Percentiles rank a stretch among this genome's conserved stretches.
phyloP scores from a whole-genome alignment of 2,888 invertebrate genomes.

The Drosophila multiciliata region DNA sequence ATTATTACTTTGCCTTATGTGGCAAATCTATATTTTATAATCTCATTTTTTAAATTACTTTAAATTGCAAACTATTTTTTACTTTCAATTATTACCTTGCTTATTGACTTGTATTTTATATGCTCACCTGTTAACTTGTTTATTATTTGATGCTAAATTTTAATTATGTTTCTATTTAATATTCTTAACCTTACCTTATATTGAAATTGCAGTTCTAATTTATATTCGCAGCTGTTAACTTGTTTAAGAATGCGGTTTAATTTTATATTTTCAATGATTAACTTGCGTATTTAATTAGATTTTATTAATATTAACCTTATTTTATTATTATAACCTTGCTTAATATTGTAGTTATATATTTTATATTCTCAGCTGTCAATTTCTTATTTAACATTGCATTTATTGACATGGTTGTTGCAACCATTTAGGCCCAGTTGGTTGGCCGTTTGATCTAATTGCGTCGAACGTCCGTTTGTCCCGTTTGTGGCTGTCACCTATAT shows the following conservation, averaged over 20 bases:
- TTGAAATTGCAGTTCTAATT: not conserved
- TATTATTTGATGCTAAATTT: not conserved
- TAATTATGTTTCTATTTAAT: not conserved
- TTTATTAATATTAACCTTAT: too few relatives aligned
- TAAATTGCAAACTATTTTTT: too few relatives aligned
- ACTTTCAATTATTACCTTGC: not conserved
- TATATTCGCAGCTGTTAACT: not conserved
- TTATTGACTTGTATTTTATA: not conserved
- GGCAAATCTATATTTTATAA: too few relatives aligned
- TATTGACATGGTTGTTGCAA: constrained; percentile 9
- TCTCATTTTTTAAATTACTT: too few relatives aligned
- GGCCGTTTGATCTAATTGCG: constrained; percentile 56
- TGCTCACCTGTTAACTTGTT: not conserved
- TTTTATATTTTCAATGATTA: not conserved
- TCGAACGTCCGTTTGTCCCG: constrained; percentile 52
- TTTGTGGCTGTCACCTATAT: constrained; percentile 53
- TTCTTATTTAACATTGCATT: not conserved
- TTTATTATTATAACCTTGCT: too few relatives aligned
- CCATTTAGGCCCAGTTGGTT: constrained; percentile 9
- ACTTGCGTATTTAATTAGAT: too few relatives aligned
- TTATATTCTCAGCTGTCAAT: not conserved
- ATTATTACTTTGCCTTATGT: too few relatives aligned
- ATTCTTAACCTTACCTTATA: too few relatives aligned
- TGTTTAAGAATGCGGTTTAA: not conserved
- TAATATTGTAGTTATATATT: too few relatives aligned